Evolutionary conservation across 1,140 invertebrate genomes (phyloP).

Genomic region (Carcinoscorpius rotundicauda): DNA sequence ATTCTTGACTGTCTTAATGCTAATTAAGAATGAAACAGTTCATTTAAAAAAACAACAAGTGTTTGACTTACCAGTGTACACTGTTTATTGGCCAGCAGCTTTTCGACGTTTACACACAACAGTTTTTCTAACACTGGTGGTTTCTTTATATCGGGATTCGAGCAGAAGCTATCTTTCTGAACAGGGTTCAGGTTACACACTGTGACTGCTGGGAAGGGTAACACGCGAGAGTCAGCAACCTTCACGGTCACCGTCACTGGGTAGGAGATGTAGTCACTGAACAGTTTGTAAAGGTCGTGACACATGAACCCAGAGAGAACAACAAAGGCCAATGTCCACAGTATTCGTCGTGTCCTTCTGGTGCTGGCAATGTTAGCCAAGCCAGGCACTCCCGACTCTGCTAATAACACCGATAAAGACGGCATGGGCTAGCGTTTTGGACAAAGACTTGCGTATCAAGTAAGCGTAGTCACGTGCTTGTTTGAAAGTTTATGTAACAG

Average conservation of each 20-base stretch:
- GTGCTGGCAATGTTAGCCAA: slow-evolving; percentile 4
- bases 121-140: not conserved
- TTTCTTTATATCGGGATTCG: slow-evolving; percentile 12
- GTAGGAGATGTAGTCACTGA: slow-evolving; percentile 20
- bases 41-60: too few relatives aligned
- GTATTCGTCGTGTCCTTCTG: slow-evolving; percentile 3
- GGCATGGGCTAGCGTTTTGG: too few relatives aligned
- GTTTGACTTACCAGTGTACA: too few relatives aligned
- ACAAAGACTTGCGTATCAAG: not conserved
- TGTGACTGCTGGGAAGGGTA: slow-evolving; percentile 33
- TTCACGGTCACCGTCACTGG: slow-evolving; percentile 21
- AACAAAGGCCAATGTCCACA: slow-evolving; percentile 13
- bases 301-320: slow-evolving; percentile 13
- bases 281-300: slow-evolving; percentile 9
- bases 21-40: too few relatives aligned
- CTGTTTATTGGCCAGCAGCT: too few relatives aligned
- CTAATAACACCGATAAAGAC: not conserved
- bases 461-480: too few relatives aligned
- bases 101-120: too few relatives aligned
- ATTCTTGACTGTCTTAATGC: too few relatives aligned
- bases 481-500: too few relatives aligned
- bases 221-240: slow-evolving; percentile 18
- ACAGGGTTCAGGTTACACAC: slow-evolving; percentile 35
- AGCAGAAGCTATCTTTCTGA: slow-evolving; percentile 18
- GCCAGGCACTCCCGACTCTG: slow-evolving; percentile 15